Base-by-base conservation (phyloP, 1,140 invertebrate genomes). In the Micrasema longulum region DNA sequence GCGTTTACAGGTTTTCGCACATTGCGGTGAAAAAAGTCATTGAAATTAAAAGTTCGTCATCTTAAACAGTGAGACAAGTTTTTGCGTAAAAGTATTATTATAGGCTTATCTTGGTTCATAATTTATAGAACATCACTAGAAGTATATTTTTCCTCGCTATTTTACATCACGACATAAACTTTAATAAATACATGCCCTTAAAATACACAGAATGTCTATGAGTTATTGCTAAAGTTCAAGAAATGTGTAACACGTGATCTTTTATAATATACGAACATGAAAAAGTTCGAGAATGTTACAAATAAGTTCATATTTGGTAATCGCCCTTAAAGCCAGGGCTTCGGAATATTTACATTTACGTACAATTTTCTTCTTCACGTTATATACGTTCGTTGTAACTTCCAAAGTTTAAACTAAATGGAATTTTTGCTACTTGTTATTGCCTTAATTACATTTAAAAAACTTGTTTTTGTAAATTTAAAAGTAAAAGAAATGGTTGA, bases 221-320 rank as follows among this genome's bases (percentile, higher is more conserved):
- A 74, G 71, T 74, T 74, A 74, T 74, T 67, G 48, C 60, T n/a
- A 36, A 74, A 74, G 73, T 74, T 67, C 20, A 38, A 4, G 31
- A 74, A 74, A 67, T 74, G 55, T 68, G 73, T 70, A 71, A 71
- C 62, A 70, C 73, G 69, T 71, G 73, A 74, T 74, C 63, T 71
- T 45, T 47, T 52, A 23, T 31, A 4, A 31, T 31, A 31, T 64
- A 55, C 36, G 38, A 26, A 68, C 50, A 68, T 48, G 65, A 53
- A 68, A 68, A 57, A 50, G n/a, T 68, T 68, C 10, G 36, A 14
- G 43, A 64, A 64, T 26, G 62, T 64, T 64, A 23, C 23, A 14
- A 64, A 64, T 64, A 47, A 64, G 41, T 64, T 48, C 41, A 18
- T 26, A 64, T 48, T 47, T 31, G 14, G 18, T 26, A 41, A 26